phyloP scores from a whole-genome alignment of 2,797 vertebrate genomes.

The Octomys mimax region DNA sequence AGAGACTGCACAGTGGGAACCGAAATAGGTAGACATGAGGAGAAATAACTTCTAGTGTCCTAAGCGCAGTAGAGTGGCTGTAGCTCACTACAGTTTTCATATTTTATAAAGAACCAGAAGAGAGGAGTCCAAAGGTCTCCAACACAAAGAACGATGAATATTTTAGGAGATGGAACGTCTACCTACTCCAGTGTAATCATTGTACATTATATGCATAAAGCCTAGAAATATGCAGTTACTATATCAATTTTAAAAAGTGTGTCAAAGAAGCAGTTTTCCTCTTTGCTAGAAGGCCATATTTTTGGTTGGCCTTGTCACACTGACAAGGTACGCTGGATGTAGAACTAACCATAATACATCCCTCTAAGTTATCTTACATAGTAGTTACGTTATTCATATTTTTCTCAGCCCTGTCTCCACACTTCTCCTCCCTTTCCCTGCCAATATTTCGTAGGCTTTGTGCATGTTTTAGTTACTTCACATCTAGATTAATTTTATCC shows the following conservation, averaged over 20 bases:
- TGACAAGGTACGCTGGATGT: neutral
- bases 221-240: neutral
- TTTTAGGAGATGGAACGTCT: neutral
- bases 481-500: neutral
- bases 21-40: neutral
- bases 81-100: neutral
- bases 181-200: neutral
- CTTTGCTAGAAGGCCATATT: neutral
- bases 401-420: constrained; percentile 9
- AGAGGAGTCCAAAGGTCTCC: neutral
- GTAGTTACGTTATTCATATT: neutral
- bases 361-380: neutral
- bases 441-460: constrained; percentile 33
- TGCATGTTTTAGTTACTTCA: neutral
- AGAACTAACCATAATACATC: neutral
- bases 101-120: neutral
- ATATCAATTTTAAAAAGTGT: neutral
- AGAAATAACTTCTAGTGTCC: neutral
- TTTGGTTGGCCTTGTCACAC: neutral
- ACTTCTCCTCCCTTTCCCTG: neutral
- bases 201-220: neutral
- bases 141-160: neutral
- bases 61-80: neutral
- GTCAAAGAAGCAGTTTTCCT: neutral
- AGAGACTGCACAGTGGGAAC: neutral